Conservation (phyloP, 2,113 vertebrate species). For the Oceanites oceanicus region DNA sequence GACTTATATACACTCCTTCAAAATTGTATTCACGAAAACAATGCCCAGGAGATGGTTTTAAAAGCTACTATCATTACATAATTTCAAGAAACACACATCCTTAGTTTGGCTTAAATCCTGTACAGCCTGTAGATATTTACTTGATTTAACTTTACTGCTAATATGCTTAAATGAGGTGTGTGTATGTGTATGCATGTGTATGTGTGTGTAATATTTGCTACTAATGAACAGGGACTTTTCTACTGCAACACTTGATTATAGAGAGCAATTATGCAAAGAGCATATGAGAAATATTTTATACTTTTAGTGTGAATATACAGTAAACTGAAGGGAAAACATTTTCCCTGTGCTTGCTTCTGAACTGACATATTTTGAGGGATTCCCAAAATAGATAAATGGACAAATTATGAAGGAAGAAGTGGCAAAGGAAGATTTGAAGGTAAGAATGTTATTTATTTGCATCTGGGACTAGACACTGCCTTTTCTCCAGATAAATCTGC, state of each 20-base stretch:
- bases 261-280: neutral
- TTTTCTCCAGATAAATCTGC: neutral
- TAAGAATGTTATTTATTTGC: neutral
- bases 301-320: neutral
- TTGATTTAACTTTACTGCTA: neutral
- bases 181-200: neutral
- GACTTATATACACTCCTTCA: neutral
- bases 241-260: neutral
- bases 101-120: neutral
- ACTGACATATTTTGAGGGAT: neutral
- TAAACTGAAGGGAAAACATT: neutral
- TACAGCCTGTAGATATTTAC: neutral
- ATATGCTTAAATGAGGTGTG: neutral
- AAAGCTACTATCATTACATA: neutral
- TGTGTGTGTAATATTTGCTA: neutral
- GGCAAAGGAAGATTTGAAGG: neutral
- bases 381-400: neutral
- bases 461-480: neutral
- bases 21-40: slow-evolving; percentile 1
- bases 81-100: neutral
- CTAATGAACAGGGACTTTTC: slow-evolving; percentile 24
- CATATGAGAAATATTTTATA: neutral
- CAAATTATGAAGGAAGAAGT: neutral
- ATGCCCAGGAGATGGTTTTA: slow-evolving; percentile 7
- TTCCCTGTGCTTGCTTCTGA: neutral